Evolutionary conservation across 1,140 invertebrate species (phyloP).

Genomic region (Stegodyphus dumicola): DNA sequence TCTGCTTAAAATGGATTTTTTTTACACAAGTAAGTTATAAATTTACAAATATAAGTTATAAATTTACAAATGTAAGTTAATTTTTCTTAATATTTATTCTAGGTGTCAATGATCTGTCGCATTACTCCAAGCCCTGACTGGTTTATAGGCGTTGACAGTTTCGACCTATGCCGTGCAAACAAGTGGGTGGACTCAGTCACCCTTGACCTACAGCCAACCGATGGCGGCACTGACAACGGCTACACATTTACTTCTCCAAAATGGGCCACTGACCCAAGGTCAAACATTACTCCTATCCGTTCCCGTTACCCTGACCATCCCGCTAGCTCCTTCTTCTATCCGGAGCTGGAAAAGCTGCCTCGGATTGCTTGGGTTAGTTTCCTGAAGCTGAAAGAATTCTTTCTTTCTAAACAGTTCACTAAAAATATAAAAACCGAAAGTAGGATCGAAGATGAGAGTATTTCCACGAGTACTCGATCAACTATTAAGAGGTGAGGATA

Average conservation of each 20-base stretch:
- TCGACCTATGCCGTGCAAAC: slow-evolving; percentile 92
- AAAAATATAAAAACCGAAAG: slow-evolving; percentile 23
- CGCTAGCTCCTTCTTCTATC: slow-evolving; percentile 94
- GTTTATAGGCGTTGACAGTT: slow-evolving; percentile 95
- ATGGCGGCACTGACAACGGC: slow-evolving; percentile 97
- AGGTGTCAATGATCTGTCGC: slow-evolving; percentile 86
- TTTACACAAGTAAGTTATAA: no score
- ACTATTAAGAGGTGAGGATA: slow-evolving; percentile 24
- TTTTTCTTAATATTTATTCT: slow-evolving; percentile 24
- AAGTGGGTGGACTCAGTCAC: slow-evolving; percentile 94
- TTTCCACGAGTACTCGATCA: slow-evolving; percentile 32
- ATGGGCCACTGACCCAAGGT: slow-evolving; percentile 89
- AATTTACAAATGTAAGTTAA: not conserved
- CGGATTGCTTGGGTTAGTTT: slow-evolving; percentile 91
- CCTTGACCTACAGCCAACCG: slow-evolving; percentile 93
- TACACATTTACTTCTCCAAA: slow-evolving; percentile 96
- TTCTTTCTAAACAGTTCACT: slow-evolving; percentile 3
- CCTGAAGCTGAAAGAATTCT: slow-evolving; percentile 74
- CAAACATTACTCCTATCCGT: slow-evolving; percentile 90
- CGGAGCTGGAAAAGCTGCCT: slow-evolving; percentile 84
- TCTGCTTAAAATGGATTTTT: no score
- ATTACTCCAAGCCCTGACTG: slow-evolving; percentile 97
- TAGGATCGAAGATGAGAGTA: slow-evolving; percentile 24
- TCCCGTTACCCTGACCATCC: slow-evolving; percentile 90
- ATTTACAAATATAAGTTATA: no score